phyloP scores from a whole-genome alignment of 2,113 vertebrate genomes.

The Pygoscelis antarcticus region DNA sequence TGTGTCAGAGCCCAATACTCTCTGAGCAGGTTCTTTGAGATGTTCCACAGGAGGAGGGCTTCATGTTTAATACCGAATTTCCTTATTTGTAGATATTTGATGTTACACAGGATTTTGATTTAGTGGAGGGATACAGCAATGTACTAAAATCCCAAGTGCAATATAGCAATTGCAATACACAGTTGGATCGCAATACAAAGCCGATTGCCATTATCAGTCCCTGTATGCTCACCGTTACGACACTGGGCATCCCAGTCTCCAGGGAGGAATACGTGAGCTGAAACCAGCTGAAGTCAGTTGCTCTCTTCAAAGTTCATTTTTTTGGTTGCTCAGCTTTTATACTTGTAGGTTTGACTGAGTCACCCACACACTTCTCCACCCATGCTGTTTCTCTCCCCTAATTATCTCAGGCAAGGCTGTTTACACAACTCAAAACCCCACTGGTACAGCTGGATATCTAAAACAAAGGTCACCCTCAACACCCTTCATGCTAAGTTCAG shows the following conservation, averaged over 20 bases:
- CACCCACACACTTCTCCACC: background rate
- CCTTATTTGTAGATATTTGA: background rate
- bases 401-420: background rate
- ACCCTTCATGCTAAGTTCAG: background rate
- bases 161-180: background rate
- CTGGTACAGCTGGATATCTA: background rate
- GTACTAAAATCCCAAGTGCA: background rate
- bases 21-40: background rate
- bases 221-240: rapidly evolving
- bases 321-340: background rate
- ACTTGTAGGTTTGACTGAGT: background rate
- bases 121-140: background rate
- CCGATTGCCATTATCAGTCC: background rate
- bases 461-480: background rate
- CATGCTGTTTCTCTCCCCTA: background rate
- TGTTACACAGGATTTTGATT: background rate
- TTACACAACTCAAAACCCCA: background rate
- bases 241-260: background rate
- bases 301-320: background rate
- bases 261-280: background rate
- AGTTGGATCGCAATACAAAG: background rate
- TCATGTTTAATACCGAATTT: background rate
- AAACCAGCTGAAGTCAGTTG: background rate
- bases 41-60: background rate
- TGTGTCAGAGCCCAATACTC: background rate